Evolutionary conservation across 2,113 vertebrate genomes (phyloP), one percentile per base, ranked within the genome.

Genomic region (Galemys pyrenaicus): DNA sequence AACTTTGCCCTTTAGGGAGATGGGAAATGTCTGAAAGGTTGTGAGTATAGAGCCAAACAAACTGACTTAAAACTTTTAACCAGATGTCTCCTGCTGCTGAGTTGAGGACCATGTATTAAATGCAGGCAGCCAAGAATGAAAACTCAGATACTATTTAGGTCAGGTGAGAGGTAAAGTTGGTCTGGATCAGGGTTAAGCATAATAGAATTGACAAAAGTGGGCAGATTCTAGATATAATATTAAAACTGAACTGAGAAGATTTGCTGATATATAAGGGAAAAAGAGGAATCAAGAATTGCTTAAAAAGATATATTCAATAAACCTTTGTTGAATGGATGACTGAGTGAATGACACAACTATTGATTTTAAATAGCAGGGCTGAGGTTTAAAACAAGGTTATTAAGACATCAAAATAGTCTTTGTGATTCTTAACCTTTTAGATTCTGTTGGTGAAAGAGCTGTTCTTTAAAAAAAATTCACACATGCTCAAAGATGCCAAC

Each of bases 241-340:
- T 80, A 90, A 84, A 32, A 17, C 2, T 32, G 22, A 56, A 71
- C 46, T 32, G 39, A 54, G 77, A 81, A 64, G 16, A 81, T 58
- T 37, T 85, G 41, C 67, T 77, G 46, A 19, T 30, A 7, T 56
- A 6, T 81, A 30, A 91, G 10, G 77, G 37, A 49, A 73, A 85
- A 85, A 56, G 2, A 71, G 16, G 35, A 80, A 37, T 71, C 51
- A 86, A 85, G 51, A 82, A 74, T 92, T 44, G 71, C 73, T 96
- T 81, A 62, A 46, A 88, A 96, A 58, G 11, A 70, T 24, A 19
- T 74, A 64, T 49, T 74, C 39, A 74, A 46, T 37, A 58, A 78
- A 22, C 13, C 64, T 92, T 65, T 49, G 28, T 12, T 73, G 67
- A 64, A 65, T 35, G 37, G 62, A 15, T 88, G 58, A 32, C 70